Evolutionary conservation across 2,888 invertebrate species (phyloP).

Genomic region (Pollenia amentaria): DNA sequence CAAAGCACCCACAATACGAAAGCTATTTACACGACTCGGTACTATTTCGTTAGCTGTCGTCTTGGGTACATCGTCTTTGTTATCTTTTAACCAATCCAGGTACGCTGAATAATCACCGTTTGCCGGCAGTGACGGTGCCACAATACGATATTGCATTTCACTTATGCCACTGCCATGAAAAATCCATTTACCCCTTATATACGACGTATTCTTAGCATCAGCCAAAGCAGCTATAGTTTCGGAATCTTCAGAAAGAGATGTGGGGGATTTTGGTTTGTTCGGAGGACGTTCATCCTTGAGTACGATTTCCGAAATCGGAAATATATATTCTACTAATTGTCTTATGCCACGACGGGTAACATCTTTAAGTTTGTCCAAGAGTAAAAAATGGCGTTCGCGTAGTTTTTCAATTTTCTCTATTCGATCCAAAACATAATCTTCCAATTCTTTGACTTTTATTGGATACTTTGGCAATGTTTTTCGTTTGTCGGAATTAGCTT

Average conservation of each 20-base stretch:
- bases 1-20: constrained; percentile 91
- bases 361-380: constrained; percentile 86
- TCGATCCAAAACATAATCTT: constrained; percentile 86
- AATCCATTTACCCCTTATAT: constrained; percentile 92
- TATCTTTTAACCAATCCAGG: constrained; percentile 89
- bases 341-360: constrained; percentile 86
- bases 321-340: constrained; percentile 89
- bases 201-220: constrained; percentile 91
- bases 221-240: constrained; percentile 87
- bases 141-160: constrained; percentile 90
- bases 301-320: constrained; percentile 86
- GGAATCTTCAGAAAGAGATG: constrained; percentile 69
- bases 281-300: constrained; percentile 81
- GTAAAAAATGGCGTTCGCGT: constrained; percentile 85
- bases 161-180: constrained; percentile 87
- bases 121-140: constrained; percentile 92
- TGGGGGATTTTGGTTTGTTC: constrained; percentile 47
- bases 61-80: constrained; percentile 84
- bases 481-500: constrained; percentile 84
- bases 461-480: constrained; percentile 87
- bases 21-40: constrained; percentile 88
- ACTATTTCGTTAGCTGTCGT: constrained; percentile 85
- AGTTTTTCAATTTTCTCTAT: constrained; percentile 85
- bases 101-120: constrained; percentile 93
- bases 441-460: constrained; percentile 87